These are phyloP conservation scores for Epizoanthus stellaris DNA, from an alignment of 92 coral and sea anemone species.

Conservation along the genomic window DNA sequence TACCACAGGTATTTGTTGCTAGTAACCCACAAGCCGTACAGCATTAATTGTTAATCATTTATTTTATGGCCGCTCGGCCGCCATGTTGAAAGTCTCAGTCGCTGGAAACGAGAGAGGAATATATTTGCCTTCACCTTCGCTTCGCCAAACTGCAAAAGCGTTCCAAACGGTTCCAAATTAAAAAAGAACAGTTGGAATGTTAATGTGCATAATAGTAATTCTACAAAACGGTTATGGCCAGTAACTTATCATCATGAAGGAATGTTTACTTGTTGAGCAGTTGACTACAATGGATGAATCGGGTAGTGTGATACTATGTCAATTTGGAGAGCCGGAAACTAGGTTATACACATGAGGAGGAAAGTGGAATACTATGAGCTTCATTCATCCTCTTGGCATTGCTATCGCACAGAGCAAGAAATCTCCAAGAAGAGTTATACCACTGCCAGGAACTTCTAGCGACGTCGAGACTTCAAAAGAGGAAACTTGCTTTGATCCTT, in stretches of 20 bases:
- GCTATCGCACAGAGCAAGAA: conserved; percentile 76
- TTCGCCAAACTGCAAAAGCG: not conserved
- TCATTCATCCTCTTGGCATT: conserved; percentile 79
- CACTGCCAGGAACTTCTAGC: not conserved
- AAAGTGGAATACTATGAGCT: conserved; percentile 68
- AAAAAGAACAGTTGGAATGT: not conserved
- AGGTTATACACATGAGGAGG: conserved; percentile 60
- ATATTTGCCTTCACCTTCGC: not conserved
- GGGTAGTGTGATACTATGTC: not conserved
- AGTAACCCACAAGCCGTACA: conserved; percentile 24
- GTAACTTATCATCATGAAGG: too few species aligned
- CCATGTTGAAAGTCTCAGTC: conserved; percentile 21
- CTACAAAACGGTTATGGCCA: not conserved
- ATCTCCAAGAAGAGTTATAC: conserved; percentile 22
- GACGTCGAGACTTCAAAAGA: conserved; percentile 22
- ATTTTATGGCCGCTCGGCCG: conserved; percentile 29
- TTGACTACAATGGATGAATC: not conserved
- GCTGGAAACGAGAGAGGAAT: not conserved
- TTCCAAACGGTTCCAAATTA: not conserved
- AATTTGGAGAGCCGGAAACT: not conserved
- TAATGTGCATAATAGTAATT: not conserved
- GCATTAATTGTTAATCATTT: conserved; percentile 25
- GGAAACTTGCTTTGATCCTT: conserved; percentile 22
- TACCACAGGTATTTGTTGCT: conserved; percentile 42
- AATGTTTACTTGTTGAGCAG: not conserved